Base-by-base conservation (phyloP, 2,797 vertebrate genomes). In the Onychomys leucogaster region DNA sequence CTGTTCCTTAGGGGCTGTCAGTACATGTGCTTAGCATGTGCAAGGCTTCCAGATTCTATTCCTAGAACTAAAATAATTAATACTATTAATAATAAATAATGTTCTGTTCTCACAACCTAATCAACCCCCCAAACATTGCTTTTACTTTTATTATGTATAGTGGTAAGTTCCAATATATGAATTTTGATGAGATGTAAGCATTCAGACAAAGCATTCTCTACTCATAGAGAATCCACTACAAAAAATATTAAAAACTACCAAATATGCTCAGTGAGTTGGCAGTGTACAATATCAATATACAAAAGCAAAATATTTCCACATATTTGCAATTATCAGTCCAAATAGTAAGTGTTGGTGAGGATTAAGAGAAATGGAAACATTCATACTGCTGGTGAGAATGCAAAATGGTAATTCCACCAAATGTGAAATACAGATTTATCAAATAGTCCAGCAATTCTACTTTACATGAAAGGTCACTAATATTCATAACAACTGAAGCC, bases 321-420 rank as follows among this genome's bases (percentile, higher is more conserved):
- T 71, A 83, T 90, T 91, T 94, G 8, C 37, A 83, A 88, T 52
- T 10, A 96, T 12, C 41, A 93, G 77, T 63, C 9, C 75, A 90
- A 84, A 69, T 89, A 92, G 88, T 46, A 84, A 65, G 37, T 61
- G 43, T 69, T 84, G 27, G 34, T 59, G 16, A 77, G 21, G 57
- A 41, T 37, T 27, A 76, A n/a, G 34, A 95, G 34, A 83, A 89
- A 57, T 69, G 59, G 27, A 92, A 92, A 49, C 6, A 27, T 41
- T 69, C 43, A 89, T 23, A 57, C 59, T 65, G 16, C 67, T 76
- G 46, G 46, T 76, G 12, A 32, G 49, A 82, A 88, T 82, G 29
- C 61, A 89, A 95, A 92, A 83, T 41, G 9, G 19, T 43, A 59
- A 37, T 76, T 89, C 49, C 67, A 37, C 59, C 82, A 92, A 92